phyloP scores from a whole-genome alignment of 2,113 vertebrate genomes.

The Asarcornis scutulata region DNA sequence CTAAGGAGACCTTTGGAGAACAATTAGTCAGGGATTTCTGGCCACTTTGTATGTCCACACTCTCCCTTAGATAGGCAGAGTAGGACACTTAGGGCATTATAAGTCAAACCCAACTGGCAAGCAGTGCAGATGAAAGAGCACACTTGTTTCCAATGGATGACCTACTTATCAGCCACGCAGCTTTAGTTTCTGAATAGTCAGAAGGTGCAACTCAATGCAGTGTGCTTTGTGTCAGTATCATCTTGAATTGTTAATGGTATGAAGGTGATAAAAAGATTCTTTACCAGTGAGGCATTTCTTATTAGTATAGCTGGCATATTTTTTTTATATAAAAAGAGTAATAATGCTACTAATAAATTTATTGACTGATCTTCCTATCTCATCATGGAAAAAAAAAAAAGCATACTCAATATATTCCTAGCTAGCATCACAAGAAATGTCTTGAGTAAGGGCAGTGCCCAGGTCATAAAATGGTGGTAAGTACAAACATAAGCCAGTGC shows the following conservation, averaged over 20 bases:
- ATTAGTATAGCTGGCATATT: not conserved
- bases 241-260: not conserved
- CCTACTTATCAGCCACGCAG: conserved; percentile 11
- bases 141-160: conserved; percentile 30
- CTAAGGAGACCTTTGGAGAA: not conserved
- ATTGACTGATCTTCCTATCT: not conserved
- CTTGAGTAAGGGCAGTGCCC: not conserved
- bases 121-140: not conserved
- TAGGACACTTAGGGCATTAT: not conserved
- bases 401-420: not conserved
- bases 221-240: not conserved
- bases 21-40: not conserved
- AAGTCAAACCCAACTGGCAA: not conserved
- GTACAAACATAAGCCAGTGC: not conserved
- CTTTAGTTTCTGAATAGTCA: not conserved
- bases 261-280: not conserved
- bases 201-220: not conserved
- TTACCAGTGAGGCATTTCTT: not conserved
- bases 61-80: not conserved
- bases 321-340: not conserved
- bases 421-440: not conserved
- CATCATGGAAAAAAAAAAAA: not conserved
- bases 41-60: not conserved
- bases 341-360: not conserved
- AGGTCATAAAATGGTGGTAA: not conserved